Evolutionary conservation across 2,113 vertebrate genomes (phyloP).

Genomic region (Gallinago undulata): DNA sequence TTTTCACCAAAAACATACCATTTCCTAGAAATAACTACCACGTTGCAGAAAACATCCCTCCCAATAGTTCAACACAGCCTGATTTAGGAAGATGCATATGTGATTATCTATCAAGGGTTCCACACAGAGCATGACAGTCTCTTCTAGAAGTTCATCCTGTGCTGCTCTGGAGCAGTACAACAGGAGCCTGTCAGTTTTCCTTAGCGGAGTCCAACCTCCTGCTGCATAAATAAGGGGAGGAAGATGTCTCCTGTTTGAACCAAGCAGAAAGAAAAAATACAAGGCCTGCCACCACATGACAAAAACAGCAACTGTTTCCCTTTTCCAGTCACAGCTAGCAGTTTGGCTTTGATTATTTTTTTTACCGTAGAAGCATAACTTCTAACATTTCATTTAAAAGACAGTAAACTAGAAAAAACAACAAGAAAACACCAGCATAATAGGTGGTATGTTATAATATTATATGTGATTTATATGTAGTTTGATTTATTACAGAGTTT

Average conservation of each 20-base stretch:
- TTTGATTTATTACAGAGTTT: not conserved
- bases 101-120: not conserved
- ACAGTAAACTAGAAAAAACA: not conserved
- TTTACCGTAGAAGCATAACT: not conserved
- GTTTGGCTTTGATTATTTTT: rapidly evolving
- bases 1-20: not conserved
- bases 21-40: not conserved
- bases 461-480: not conserved
- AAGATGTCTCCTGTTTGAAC: not conserved
- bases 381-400: not conserved
- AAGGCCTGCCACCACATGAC: not conserved
- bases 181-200: not conserved
- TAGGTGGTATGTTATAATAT: not conserved
- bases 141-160: not conserved
- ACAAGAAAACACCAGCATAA: not conserved
- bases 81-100: rapidly evolving
- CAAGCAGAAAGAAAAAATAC: not conserved
- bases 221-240: not conserved
- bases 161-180: not conserved
- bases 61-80: not conserved
- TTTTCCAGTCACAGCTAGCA: not conserved
- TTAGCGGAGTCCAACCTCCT: not conserved
- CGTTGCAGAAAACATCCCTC: not conserved
- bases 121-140: not conserved
- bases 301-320: not conserved